These are phyloP conservation scores for Girardinus metallicus DNA, from an alignment of 2,797 vertebrate genomes.

Conservation along the genomic window DNA sequence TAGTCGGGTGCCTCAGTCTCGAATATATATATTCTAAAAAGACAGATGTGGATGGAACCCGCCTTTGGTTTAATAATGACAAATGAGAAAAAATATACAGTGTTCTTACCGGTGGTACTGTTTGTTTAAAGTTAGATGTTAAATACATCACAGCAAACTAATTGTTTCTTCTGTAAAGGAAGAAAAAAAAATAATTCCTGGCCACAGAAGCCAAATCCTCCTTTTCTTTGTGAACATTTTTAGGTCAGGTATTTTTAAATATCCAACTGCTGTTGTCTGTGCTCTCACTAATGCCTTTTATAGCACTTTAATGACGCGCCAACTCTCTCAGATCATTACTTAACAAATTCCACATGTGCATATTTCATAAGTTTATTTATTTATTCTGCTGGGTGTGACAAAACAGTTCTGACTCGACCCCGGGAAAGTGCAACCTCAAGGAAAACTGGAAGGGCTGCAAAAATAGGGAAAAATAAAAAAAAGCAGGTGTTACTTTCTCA, in stretches of 20 bases:
- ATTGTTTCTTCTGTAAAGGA: slow-evolving; percentile 41
- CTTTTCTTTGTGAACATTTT: slow-evolving; percentile 44
- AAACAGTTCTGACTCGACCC: slow-evolving; percentile 48
- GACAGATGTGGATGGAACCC: slow-evolving; percentile 13
- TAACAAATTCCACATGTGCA: slow-evolving; percentile 30
- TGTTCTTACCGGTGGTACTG: slow-evolving; percentile 11
- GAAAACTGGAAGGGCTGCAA: slow-evolving; percentile 42
- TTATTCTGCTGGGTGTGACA: slow-evolving; percentile 31
- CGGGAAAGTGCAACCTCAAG: slow-evolving; percentile 56
- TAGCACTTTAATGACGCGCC: slow-evolving; percentile 57
- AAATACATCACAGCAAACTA: slow-evolving; percentile 29
- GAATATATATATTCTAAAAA: slow-evolving; percentile 11
- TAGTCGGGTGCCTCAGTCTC: slow-evolving; percentile 36
- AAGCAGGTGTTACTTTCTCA: slow-evolving; percentile 71
- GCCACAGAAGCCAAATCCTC: slow-evolving; percentile 26
- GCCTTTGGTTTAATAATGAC: slow-evolving; percentile 26
- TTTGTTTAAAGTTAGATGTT: slow-evolving; percentile 37
- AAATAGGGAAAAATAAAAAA: slow-evolving; percentile 36
- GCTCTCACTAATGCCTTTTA: slow-evolving; percentile 49
- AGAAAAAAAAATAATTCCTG: slow-evolving; percentile 43
- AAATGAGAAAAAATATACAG: background rate
- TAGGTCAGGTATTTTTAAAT: slow-evolving; percentile 60
- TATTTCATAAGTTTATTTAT: slow-evolving; percentile 1
- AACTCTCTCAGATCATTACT: slow-evolving; percentile 41
- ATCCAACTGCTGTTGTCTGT: slow-evolving; percentile 31